phyloP scores from a whole-genome alignment of 2,113 vertebrate genomes.

The Grallaria varia region DNA sequence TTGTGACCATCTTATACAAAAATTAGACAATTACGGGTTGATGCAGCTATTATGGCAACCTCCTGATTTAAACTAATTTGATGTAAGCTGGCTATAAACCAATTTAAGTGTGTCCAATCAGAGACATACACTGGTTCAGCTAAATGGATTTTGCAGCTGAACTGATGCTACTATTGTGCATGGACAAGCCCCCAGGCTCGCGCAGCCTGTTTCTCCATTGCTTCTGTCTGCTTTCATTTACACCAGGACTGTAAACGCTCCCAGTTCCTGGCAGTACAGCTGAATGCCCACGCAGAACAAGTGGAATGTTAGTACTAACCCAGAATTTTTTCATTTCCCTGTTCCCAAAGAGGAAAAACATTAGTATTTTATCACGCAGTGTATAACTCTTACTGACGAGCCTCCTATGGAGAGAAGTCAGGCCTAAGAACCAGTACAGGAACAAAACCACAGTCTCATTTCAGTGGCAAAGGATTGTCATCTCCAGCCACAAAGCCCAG shows the following conservation, averaged over 20 bases:
- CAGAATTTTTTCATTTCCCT: not conserved
- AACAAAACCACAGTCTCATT: not conserved
- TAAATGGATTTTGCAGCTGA: constrained; percentile 61
- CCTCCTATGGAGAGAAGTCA: not conserved
- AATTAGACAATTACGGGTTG: constrained; percentile 18
- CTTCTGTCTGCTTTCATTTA: constrained; percentile 45
- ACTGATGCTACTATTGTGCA: constrained; percentile 23
- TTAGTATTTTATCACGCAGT: not conserved
- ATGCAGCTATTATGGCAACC: constrained; percentile 39
- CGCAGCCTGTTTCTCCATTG: not conserved
- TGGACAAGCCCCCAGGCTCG: constrained; percentile 17
- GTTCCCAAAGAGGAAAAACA: constrained; percentile 5
- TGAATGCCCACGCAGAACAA: constrained; percentile 39
- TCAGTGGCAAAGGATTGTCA: not conserved
- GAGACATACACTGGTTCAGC: constrained; percentile 15
- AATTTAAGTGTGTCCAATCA: constrained; percentile 59
- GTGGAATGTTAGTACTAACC: constrained; percentile 11
- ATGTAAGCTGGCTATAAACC: constrained; percentile 60
- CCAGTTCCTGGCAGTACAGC: constrained; percentile 28
- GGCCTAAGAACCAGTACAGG: not conserved
- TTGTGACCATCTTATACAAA: not conserved
- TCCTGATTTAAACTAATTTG: constrained; percentile 54
- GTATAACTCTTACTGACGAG: not conserved
- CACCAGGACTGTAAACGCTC: not conserved
- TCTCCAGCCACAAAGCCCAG: not conserved